Percentiles rank a stretch among this genome's conserved stretches.
Conservation (phyloP, 2,797 vertebrate species). For the Sebastes melanostomus region DNA sequence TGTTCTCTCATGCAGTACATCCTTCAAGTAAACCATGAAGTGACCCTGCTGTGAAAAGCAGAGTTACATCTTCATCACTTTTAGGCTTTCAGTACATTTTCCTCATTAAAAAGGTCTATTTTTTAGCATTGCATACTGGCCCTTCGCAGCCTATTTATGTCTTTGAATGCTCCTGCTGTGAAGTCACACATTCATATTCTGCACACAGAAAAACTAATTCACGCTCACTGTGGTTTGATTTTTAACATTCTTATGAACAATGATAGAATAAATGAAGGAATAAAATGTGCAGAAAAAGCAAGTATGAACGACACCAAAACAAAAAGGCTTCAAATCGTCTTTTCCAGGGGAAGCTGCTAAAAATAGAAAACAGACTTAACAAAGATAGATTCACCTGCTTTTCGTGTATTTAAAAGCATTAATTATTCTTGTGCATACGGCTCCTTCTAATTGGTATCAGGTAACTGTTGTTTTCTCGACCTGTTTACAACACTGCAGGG, state of each 20-base stretch:
- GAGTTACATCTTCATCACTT: slow-evolving; percentile 20
- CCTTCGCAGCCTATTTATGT: not conserved
- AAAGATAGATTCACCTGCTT: not conserved
- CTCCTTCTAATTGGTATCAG: slow-evolving; percentile 16
- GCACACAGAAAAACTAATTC: not conserved
- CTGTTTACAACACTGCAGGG: slow-evolving; percentile 19
- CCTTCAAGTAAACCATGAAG: slow-evolving; percentile 36
- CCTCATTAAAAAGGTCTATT: slow-evolving; percentile 6
- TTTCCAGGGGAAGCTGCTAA: not conserved
- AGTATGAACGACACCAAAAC: not conserved
- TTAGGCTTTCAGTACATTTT: not conserved
- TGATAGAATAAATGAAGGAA: not conserved
- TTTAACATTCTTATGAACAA: not conserved
- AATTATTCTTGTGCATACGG: not conserved
- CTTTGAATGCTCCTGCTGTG: not conserved
- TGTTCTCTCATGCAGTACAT: not conserved
- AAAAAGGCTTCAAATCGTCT: not conserved
- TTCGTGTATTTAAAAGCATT: slow-evolving; percentile 27
- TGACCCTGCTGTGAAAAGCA: slow-evolving; percentile 21
- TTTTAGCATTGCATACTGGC: not conserved
- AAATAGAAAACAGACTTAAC: slow-evolving; percentile 7
- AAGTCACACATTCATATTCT: not conserved
- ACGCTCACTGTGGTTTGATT: not conserved
- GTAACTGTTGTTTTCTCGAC: slow-evolving; percentile 10
- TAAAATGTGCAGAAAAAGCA: not conserved